phyloP scores from a whole-genome alignment of 1,140 invertebrate genomes.

The Cherax destructor region DNA sequence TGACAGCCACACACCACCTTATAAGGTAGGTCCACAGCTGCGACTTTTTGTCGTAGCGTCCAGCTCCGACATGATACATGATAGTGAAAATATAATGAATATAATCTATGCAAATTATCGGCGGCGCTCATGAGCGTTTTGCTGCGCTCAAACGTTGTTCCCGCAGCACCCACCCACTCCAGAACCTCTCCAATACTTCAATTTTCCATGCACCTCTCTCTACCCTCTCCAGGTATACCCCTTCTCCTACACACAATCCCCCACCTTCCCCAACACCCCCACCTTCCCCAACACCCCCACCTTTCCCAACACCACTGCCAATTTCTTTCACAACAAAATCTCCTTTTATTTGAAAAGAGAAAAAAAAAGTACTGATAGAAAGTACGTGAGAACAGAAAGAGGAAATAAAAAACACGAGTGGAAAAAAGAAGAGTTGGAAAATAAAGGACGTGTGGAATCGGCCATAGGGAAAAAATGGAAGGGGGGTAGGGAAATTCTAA shows the following conservation, averaged over 20 bases:
- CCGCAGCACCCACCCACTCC: not conserved
- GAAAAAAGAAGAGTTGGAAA: not conserved
- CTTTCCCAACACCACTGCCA: too few species aligned
- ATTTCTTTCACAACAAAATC: not conserved
- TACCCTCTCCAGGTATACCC: too few species aligned
- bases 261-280: not conserved
- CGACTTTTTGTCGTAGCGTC: not conserved
- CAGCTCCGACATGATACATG: not conserved
- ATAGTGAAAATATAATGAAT: slow-evolving; percentile 11
- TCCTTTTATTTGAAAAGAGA: not conserved
- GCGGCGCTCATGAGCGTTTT: not conserved
- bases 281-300: not conserved
- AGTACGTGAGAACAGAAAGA: slow-evolving; percentile 5
- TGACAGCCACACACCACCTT: not conserved
- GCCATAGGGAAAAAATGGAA: not conserved
- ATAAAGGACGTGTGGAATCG: not conserved
- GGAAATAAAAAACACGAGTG: not conserved
- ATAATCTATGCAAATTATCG: slow-evolving; percentile 7
- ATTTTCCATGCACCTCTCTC: not conserved
- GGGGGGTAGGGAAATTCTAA: too few species aligned
- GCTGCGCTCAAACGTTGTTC: not conserved
- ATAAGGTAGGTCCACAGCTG: not conserved
- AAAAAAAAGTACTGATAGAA: slow-evolving; percentile 5
- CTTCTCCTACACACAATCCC: not conserved
- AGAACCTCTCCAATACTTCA: too few species aligned